phyloP scores from a whole-genome alignment of 2,888 invertebrate genomes.

The Chloroclystis v-ata region DNA sequence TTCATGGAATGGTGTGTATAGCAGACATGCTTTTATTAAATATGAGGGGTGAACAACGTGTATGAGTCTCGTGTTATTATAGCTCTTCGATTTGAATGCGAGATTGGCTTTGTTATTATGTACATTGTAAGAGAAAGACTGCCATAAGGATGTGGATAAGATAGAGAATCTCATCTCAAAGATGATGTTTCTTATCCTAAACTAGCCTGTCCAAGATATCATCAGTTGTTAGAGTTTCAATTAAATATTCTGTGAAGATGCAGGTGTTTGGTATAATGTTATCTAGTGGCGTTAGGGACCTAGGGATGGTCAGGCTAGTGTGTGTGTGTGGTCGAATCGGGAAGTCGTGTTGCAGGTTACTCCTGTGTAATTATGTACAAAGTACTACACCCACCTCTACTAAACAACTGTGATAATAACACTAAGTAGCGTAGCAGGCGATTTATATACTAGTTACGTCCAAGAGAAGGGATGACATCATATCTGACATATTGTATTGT shows the following conservation, averaged over 20 bases:
- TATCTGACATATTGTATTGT: slow-evolving; percentile 79
- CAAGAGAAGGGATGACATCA: slow-evolving; percentile 79
- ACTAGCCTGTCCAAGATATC: slow-evolving; percentile 52
- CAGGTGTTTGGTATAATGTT: slow-evolving; percentile 18
- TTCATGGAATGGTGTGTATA: slow-evolving; percentile 53
- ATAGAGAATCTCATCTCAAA: slow-evolving; percentile 68
- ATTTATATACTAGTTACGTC: slow-evolving; percentile 78
- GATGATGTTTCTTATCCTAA: slow-evolving; percentile 61
- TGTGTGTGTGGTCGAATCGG: slow-evolving; percentile 52
- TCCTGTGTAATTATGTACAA: slow-evolving; percentile 76
- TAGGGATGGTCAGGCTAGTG: slow-evolving; percentile 46
- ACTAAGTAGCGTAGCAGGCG: slow-evolving; percentile 79
- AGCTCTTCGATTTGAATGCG: slow-evolving; percentile 46
- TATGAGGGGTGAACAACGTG: slow-evolving; percentile 68
- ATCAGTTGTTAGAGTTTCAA: slow-evolving; percentile 40
- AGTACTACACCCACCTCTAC: slow-evolving; percentile 79
- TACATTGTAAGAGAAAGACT: slow-evolving; percentile 75
- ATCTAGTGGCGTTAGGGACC: slow-evolving; percentile 34
- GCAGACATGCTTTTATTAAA: slow-evolving; percentile 54
- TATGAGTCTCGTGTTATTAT: slow-evolving; percentile 57
- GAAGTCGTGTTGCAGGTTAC: slow-evolving; percentile 62
- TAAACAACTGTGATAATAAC: slow-evolving; percentile 80
- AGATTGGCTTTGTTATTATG: slow-evolving; percentile 70
- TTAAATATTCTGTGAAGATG: slow-evolving; percentile 35
- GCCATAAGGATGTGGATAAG: slow-evolving; percentile 64